Evolutionary conservation across 2,113 vertebrate genomes (phyloP).

Genomic region (Xiphophorus hellerii): DNA sequence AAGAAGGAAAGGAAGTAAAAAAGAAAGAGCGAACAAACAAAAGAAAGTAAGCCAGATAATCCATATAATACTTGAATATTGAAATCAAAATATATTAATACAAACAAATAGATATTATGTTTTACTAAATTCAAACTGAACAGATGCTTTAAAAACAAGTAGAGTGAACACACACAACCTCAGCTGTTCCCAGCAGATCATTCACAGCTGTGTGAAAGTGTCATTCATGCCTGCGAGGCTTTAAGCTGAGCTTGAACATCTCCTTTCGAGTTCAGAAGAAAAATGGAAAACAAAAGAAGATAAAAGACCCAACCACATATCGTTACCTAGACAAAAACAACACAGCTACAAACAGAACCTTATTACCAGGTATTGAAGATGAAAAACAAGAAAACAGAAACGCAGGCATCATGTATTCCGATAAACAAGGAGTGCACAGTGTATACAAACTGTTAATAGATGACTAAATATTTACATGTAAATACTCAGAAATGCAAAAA

Average conservation of each 20-base stretch:
- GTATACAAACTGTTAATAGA: background rate
- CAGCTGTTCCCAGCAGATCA: constrained; percentile 16
- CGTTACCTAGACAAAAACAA: background rate
- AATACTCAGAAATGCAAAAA: background rate
- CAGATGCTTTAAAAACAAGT: background rate
- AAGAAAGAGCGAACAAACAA: too few species aligned
- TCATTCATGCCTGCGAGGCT: constrained; percentile 22
- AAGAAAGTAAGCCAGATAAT: too few species aligned
- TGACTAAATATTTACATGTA: background rate
- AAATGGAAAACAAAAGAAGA: constrained; percentile 17
- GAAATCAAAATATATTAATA: background rate
- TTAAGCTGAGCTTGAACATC: constrained; percentile 5
- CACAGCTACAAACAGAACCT: background rate
- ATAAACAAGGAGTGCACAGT: background rate
- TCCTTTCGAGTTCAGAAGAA: constrained; percentile 1
- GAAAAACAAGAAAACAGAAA: background rate
- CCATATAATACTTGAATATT: background rate
- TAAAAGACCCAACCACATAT: background rate
- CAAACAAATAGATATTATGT: background rate
- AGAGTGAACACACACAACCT: background rate
- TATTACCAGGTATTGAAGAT: background rate
- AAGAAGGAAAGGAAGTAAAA: too few species aligned
- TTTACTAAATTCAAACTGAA: background rate
- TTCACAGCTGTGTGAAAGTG: constrained; percentile 31
- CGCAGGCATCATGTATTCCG: background rate